Base-by-base conservation (phyloP, 53 echinoderm and acorn worm species). In the Echinarachnius parma region DNA sequence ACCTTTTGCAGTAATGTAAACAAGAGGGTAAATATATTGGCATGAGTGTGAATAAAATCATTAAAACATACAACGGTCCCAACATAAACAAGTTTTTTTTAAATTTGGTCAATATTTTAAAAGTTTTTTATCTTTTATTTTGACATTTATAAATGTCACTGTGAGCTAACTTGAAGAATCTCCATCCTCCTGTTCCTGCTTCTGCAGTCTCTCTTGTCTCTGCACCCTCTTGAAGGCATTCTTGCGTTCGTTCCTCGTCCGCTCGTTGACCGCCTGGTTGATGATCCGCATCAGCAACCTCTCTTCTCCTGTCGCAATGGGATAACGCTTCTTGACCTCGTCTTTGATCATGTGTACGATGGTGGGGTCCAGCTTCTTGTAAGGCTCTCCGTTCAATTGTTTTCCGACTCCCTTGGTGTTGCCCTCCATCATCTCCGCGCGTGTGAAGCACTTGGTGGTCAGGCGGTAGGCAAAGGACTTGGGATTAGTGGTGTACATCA, bases 211-310 rank as follows among this genome's bases (percentile, higher is more conserved):
- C 13, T 42, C 13, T 13, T 9, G 8, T 42, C 42, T 8, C 7
- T 8, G 8, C 42, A 42, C 42, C 13, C 13, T 42, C n/a, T n/a
- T n/a, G n/a, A n/a, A n/a, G n/a, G n/a, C n/a, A n/a, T n/a, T 79
- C 70, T 88, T 88, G 32, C 88, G 56, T 8, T 79, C 83, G 34
- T 88, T 88, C 11, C 88, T 67, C 53, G 83, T 79, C 33, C 84
- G 61, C 76, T 89, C 89, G 32, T 89, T 84, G 64, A 69, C 34
- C 21, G 70, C 70, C 0, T 69, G 50, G n/a, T 25, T 53, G 5
- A 53, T 53, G 23, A 21, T 52, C 9, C 70, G 70, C 21, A 9
- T 7, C 22, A 69, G 70, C 77, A 48, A 59, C 62, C 2, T 67
- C 46, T 42, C 75, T n/a, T n/a, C n/a, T n/a, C n/a, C 83, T 9